Percentiles rank a stretch among this genome's conserved stretches.
phyloP scores from a whole-genome alignment of 2,797 vertebrate genomes.

The Acanthornis magna region DNA sequence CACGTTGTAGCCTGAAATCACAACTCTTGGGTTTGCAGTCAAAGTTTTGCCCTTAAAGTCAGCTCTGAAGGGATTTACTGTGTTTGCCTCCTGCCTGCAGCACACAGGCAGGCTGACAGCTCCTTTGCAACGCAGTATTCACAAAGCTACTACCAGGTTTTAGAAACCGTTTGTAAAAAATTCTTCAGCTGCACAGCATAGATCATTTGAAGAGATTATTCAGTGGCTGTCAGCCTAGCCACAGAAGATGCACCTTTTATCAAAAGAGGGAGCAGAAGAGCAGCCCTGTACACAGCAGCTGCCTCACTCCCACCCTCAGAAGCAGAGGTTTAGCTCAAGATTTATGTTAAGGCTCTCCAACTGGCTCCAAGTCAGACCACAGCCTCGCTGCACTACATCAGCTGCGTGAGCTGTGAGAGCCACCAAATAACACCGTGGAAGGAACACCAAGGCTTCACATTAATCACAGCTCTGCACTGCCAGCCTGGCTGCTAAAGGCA shows the following conservation, averaged over 20 bases:
- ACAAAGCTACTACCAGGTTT: background rate
- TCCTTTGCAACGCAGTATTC: background rate
- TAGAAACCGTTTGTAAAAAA: background rate
- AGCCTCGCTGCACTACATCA: background rate
- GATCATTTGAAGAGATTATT: background rate
- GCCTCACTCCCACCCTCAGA: background rate
- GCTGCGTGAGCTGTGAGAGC: background rate
- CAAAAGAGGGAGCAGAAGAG: background rate
- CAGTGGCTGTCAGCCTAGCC: background rate
- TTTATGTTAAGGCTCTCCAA: background rate
- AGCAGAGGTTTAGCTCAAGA: background rate
- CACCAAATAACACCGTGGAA: background rate
- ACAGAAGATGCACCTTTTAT: background rate
- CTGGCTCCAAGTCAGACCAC: background rate
- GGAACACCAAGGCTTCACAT: background rate
- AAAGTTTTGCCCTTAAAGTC: background rate
- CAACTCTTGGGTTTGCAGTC: background rate
- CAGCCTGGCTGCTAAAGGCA: background rate
- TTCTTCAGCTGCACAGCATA: background rate
- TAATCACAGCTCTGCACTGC: background rate
- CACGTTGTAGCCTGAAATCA: background rate
- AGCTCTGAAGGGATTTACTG: background rate
- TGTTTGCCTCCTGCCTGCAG: background rate
- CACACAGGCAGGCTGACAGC: background rate
- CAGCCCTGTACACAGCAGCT: rapidly evolving